These are phyloP conservation scores for Halichoerus grypus DNA, from an alignment of 2,113 vertebrate genomes.

Conservation along the genomic window DNA sequence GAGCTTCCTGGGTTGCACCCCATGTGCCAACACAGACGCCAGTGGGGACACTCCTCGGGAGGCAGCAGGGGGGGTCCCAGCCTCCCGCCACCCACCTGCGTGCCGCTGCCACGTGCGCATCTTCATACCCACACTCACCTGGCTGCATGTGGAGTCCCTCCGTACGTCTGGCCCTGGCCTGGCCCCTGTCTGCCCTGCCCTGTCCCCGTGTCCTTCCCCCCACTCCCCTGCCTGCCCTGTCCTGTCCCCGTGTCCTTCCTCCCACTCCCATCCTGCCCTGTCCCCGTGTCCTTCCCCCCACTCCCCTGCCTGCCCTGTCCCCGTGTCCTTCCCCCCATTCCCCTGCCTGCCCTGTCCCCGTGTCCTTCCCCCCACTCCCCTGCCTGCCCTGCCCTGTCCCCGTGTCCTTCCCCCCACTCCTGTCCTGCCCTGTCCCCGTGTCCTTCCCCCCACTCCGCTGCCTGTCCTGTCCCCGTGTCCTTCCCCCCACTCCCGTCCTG, in stretches of 20 bases:
- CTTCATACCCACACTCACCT: background rate
- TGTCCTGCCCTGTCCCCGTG: background rate
- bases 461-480: background rate
- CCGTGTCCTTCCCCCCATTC: too few relatives aligned
- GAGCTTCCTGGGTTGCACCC: background rate
- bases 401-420: background rate
- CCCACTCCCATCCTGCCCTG: background rate
- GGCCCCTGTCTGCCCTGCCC: background rate
- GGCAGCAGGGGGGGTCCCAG: background rate
- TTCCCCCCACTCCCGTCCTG: background rate
- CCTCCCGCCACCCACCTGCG: background rate
- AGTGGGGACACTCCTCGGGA: background rate
- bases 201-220: background rate
- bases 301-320: background rate
- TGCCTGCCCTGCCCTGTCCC: background rate
- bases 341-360: background rate
- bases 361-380: background rate
- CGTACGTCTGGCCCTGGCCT: background rate
- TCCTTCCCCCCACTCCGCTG: background rate
- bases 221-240: background rate
- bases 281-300: too few relatives aligned
- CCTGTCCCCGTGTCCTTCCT: background rate
- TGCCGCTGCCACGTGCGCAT: background rate
- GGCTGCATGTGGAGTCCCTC: accelerated
- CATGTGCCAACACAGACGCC: accelerated